These are phyloP conservation scores for Alca torda DNA, from an alignment of 2,797 vertebrate species.

Conservation along the genomic window DNA sequence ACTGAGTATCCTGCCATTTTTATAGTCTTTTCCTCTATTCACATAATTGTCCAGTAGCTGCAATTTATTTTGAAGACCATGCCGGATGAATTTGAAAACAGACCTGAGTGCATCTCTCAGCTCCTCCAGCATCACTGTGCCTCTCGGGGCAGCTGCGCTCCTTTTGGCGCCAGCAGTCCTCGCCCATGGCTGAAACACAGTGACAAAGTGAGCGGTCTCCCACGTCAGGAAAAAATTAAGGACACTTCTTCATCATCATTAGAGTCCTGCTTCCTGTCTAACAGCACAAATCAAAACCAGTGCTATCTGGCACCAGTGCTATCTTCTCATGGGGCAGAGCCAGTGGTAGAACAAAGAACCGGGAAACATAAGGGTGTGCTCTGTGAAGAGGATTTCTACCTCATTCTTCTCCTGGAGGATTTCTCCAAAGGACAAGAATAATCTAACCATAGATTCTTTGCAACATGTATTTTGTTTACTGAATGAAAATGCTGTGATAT, in stretches of 20 bases:
- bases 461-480: neutral
- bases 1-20: neutral
- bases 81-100: neutral
- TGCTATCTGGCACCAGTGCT: neutral
- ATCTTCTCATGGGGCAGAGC: neutral
- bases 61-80: neutral
- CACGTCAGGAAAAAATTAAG: neutral
- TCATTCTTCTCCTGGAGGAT: neutral
- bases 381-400: neutral
- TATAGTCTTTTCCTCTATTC: neutral
- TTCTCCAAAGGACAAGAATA: neutral
- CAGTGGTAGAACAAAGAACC: neutral
- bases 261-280: neutral
- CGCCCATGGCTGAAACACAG: rapidly evolving
- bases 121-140: neutral
- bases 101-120: neutral
- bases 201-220: neutral
- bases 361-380: neutral
- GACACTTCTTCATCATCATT: neutral
- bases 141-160: rapidly evolving
- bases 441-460: neutral
- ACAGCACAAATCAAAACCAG: neutral
- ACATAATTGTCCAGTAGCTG: neutral
- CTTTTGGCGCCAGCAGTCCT: neutral
- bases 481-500: neutral